Conservation (phyloP, 2,113 vertebrate species). For the Nycticebus coucang region DNA sequence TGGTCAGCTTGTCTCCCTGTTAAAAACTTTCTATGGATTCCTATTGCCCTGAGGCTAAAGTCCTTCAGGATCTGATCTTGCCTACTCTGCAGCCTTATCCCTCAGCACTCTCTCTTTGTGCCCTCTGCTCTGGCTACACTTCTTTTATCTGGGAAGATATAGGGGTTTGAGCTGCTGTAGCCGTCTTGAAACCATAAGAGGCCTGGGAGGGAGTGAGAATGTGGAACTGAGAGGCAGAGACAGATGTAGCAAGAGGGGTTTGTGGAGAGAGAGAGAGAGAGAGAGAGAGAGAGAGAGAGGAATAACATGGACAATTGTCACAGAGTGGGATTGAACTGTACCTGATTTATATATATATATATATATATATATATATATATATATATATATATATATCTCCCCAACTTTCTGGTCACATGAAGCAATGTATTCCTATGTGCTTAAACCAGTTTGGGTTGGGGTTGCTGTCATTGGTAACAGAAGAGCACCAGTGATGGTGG, state of each 20-base stretch:
- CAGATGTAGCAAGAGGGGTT: not conserved
- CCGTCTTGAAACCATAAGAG: not conserved
- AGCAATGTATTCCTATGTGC: not conserved
- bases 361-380: not conserved
- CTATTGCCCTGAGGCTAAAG: not conserved
- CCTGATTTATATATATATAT: not conserved
- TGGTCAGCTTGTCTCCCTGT: not conserved
- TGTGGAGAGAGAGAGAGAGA: not conserved
- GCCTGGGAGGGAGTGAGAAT: not conserved
- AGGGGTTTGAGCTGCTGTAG: not conserved
- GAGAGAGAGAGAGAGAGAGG: no score
- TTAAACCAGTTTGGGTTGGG: not conserved
- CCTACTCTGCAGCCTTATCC: not conserved
- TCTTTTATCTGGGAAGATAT: not conserved
- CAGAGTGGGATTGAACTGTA: not conserved
- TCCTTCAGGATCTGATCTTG: not conserved
- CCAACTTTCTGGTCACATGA: not conserved
- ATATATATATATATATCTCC: not conserved
- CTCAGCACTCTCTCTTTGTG: not conserved
- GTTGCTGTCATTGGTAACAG: not conserved
- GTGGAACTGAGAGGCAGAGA: no score
- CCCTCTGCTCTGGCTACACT: not conserved
- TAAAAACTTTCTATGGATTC: not conserved
- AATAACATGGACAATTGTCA: not conserved
- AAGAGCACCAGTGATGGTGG: not conserved